A percentile compares a stretch with the other conserved stretches of the same genome.
These are phyloP conservation scores for Hemistola chrysoprasaria DNA, from an alignment of 2,888 invertebrate genomes.

Conservation along the genomic window DNA sequence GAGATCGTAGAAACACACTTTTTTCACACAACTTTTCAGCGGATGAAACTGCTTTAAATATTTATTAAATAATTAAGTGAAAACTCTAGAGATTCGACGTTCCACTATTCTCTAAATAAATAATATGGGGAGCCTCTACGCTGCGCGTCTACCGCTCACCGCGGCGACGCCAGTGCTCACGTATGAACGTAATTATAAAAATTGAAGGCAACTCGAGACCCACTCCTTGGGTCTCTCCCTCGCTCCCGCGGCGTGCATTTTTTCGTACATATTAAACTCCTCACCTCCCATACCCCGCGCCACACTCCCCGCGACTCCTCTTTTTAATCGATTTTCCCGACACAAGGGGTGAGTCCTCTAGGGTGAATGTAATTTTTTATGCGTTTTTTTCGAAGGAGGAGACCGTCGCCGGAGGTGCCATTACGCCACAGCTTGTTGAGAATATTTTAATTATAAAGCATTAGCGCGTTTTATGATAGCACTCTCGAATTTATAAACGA, in stretches of 20 bases:
- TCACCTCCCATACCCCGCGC: constrained; percentile 58
- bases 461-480: constrained; percentile 82
- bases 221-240: constrained; percentile 70
- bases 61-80: constrained; percentile 56
- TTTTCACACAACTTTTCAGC: too few relatives aligned
- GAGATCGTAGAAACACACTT: too few relatives aligned
- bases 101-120: constrained; percentile 69
- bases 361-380: constrained; percentile 84
- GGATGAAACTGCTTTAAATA: too few relatives aligned
- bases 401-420: constrained; percentile 81
- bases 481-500: constrained; percentile 80
- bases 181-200: constrained; percentile 83
- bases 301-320: constrained; percentile 73
- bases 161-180: constrained; percentile 78
- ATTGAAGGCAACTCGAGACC: constrained; percentile 76
- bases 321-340: constrained; percentile 82
- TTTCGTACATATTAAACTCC: constrained; percentile 82
- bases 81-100: constrained; percentile 46
- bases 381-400: constrained; percentile 77
- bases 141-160: constrained; percentile 32
- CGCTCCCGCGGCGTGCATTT: constrained; percentile 79
- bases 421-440: constrained; percentile 83
- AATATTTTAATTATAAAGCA: constrained; percentile 83
- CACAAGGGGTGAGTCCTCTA: constrained; percentile 82
- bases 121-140: constrained; percentile 48